Evolutionary conservation across 1,140 invertebrate species (phyloP), one percentile per base, ranked within the genome.

Genomic region (Saccostrea glomerata): DNA sequence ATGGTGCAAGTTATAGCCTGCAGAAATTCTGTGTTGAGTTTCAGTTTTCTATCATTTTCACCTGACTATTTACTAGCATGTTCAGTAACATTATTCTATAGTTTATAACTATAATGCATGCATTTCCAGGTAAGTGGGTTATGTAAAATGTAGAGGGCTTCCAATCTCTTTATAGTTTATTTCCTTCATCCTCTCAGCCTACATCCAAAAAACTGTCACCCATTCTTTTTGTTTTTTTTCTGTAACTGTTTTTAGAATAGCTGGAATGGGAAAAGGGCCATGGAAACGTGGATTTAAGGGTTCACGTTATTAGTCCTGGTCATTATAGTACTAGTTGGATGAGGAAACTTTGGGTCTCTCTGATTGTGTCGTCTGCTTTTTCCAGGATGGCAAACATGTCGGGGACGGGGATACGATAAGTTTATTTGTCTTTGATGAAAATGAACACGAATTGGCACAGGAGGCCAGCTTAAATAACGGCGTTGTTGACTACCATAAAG

Each of bases 361-460:
- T 77, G 70, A 77, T 77, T 77, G 70, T 77, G 70, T 77, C 70
- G 70, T 77, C 70, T 77, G 70, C 70, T 77, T 77, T 77, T 77
- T 77, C 70, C 70, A 77, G 70, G 70, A 77, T 77, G 70, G 70
- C 30, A 77, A 77, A 56, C 82, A 82, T 84, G 66, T 63, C 47
- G 89, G 84, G 88, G 91, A 93, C 66, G 92, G 88, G 13, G 93
- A 93, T 84, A 92, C 91, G 20, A 88, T 94, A 83, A 93, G 92
- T 88, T 89, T 94, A 60, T 94, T 90, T 91, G 92, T 94, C 20
- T 94, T 94, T 91, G 93, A 93, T n/a, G 93, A 94, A 82, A 92
- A 94, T 47, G 93, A 94, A 87, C 83, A 89, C 17, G 84, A 86
- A 73, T 84, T 94, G 56, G 92, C 91, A 4, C 88, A 86, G 13